A percentile compares a stretch with the other conserved stretches of the same genome.
These are phyloP conservation scores for Ophioninae sp. DNA, from an alignment of 2,888 invertebrate genomes.

Conservation along the genomic window DNA sequence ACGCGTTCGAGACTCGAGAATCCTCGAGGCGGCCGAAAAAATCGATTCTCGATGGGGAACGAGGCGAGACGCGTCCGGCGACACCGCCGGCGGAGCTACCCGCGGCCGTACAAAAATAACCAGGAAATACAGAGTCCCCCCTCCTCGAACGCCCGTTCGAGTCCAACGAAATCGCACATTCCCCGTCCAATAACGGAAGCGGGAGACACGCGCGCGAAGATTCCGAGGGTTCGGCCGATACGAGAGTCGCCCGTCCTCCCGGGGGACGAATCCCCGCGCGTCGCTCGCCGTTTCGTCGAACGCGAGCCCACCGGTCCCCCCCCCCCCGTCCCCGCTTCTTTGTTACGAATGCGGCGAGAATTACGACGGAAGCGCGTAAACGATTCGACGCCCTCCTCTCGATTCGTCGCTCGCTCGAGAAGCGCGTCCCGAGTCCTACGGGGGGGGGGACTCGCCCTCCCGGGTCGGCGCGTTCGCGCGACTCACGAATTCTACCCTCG, in stretches of 20 bases:
- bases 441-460: too few species aligned
- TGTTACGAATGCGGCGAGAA: conserved; percentile 8
- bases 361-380: background rate
- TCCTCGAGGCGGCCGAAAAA: background rate
- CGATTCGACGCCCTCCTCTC: conserved; percentile 4
- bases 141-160: background rate
- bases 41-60: background rate
- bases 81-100: too few species aligned
- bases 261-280: background rate
- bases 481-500: conserved; percentile 39
- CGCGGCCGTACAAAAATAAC: too few species aligned
- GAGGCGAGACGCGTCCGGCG: background rate
- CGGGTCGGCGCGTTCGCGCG: too few species aligned
- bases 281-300: background rate
- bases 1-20: conserved; percentile 6
- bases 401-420: background rate
- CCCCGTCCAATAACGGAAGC: background rate
- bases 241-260: background rate
- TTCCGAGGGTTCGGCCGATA: background rate
- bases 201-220: background rate
- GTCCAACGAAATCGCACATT: background rate
- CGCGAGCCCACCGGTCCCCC: too few species aligned
- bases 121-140: too few species aligned
- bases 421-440: background rate
- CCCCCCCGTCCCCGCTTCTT: too few species aligned